Evolutionary conservation across 2,888 invertebrate genomes (phyloP).

Genomic region (Melanophora roralis): DNA sequence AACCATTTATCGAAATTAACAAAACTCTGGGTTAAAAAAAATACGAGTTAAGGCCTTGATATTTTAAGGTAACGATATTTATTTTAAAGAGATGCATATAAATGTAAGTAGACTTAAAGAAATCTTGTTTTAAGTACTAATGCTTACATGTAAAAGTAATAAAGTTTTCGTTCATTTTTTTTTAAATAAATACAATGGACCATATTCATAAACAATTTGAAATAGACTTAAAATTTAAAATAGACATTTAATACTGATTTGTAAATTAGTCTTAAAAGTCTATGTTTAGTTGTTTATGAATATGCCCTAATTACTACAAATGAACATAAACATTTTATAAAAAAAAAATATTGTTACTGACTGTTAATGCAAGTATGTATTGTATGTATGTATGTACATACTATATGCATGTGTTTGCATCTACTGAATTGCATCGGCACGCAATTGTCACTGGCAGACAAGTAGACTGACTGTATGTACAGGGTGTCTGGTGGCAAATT

Average conservation of each 20-base stretch:
- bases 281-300: conserved; percentile 31
- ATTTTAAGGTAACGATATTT: no score
- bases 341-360: conserved; percentile 20
- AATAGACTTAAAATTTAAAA: no score
- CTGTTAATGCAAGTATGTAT: background rate
- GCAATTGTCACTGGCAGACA: conserved; percentile 40
- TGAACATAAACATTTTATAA: conserved; percentile 6
- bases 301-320: background rate
- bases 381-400: background rate
- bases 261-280: background rate
- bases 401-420: background rate
- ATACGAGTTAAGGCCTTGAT: no score
- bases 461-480: background rate
- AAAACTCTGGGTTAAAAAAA: conserved; percentile 18
- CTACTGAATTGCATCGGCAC: conserved; percentile 56
- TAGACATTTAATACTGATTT: no score
- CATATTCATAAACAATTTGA: no score
- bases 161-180: no score
- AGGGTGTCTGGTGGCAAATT: background rate
- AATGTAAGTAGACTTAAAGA: no score
- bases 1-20: no score
- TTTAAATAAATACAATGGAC: no score
- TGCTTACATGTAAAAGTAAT: no score
- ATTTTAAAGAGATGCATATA: no score
- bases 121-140: no score